Conservation (phyloP, 2,113 vertebrate genomes). For the Toxotes jaculatrix region DNA sequence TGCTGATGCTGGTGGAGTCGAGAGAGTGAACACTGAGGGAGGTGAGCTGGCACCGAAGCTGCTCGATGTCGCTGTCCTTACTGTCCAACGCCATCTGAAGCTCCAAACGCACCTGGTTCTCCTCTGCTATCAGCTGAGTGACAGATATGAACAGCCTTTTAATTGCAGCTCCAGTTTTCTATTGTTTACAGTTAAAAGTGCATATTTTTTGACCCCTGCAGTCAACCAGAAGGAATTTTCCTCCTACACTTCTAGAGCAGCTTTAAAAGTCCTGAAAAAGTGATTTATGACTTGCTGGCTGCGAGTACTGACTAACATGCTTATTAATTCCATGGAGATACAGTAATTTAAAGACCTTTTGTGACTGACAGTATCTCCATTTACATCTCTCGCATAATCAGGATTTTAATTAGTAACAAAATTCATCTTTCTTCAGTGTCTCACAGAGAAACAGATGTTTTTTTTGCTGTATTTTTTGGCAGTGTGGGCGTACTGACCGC, state of each 20-base stretch:
- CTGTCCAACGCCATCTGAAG: conserved; percentile 97
- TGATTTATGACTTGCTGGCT: background rate
- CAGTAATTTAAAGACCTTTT: background rate
- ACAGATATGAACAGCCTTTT: conserved; percentile 13
- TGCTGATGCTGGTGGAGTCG: conserved; percentile 94
- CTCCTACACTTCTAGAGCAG: background rate
- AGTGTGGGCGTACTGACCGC: conserved; percentile 87
- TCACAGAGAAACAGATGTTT: conserved; percentile 17
- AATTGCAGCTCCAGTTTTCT: background rate
- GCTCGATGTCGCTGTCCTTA: conserved; percentile 98
- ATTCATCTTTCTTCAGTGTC: conserved; percentile 1
- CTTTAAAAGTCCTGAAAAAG: background rate
- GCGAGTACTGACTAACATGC: background rate
- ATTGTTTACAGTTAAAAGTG: background rate
- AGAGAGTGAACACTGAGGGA: conserved; percentile 90
- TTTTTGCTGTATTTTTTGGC: conserved; percentile 13
- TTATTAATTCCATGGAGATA: conserved; percentile 1
- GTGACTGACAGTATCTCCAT: background rate
- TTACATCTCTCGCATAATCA: background rate
- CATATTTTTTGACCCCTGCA: background rate
- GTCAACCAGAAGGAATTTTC: background rate
- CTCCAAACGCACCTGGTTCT: conserved; percentile 92
- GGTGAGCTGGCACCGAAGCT: conserved; percentile 93
- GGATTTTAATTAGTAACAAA: background rate
- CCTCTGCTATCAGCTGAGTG: conserved; percentile 91